Conservation (phyloP, 1,140 invertebrate genomes). For the Paramacrobiotus metropolitanus region DNA sequence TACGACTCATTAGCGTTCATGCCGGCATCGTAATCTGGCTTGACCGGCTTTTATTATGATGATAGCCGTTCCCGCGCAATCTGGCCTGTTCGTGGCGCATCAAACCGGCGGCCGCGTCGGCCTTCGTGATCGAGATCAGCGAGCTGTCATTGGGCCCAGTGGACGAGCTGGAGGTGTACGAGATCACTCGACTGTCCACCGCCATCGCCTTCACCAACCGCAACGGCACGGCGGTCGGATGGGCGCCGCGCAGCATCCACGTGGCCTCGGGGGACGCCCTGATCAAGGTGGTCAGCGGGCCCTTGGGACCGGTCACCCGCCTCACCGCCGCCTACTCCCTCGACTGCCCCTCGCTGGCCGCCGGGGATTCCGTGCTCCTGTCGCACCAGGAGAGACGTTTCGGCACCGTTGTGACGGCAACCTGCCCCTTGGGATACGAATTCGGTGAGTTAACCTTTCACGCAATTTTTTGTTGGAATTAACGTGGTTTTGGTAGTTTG, state of each 20-base stretch:
- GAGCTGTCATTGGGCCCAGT: not conserved
- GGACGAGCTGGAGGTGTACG: not conserved
- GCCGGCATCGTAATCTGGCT: not conserved
- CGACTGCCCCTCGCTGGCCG: not conserved
- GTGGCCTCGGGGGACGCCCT: not conserved
- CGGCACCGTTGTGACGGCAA: conserved; percentile 63
- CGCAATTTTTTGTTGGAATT: too few relatives aligned
- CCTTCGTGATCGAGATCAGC: not conserved
- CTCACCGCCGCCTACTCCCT: not conserved
- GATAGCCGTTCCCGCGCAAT: not conserved
- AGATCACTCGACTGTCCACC: not conserved
- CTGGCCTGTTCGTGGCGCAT: not conserved
- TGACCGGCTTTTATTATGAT: not conserved
- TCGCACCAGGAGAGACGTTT: conserved; percentile 75
- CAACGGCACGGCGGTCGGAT: not conserved
- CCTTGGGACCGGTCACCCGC: not conserved
- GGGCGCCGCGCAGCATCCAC: not conserved
- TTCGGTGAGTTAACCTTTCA: too few relatives aligned
- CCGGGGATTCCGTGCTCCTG: conserved; percentile 12
- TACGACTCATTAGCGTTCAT: too few relatives aligned
- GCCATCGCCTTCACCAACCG: not conserved
- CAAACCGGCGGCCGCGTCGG: not conserved
- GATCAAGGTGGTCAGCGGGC: not conserved
- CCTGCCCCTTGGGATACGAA: conserved; percentile 75
- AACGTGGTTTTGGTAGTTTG: too few relatives aligned